Evolutionary conservation across 2,888 invertebrate genomes (phyloP), one percentile per base, ranked within the genome.

Genomic region (Orthosia gracilis): DNA sequence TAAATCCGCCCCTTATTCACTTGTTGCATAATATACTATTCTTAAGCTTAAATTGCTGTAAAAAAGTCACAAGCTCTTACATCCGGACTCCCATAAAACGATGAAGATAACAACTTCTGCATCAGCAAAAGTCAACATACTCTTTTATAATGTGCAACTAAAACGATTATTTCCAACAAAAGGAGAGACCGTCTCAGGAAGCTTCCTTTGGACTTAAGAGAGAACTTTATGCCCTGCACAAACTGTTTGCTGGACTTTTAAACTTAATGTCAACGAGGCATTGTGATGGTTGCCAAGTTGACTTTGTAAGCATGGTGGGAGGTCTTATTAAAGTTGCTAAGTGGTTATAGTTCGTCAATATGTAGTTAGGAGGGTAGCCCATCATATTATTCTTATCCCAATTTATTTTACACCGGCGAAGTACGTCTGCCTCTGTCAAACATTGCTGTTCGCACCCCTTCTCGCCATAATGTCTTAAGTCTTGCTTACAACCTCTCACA

Each of bases 111-210:
- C 1, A 45, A 21, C 55, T 66, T 26, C 45, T 57, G 4, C 23
- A 63, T 12, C 9, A 45, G 1, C 13, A 21, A 61, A 66, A 40
- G 11, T 40, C 26, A 73, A 73, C 18, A 23, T 50, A 23, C 31
- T 31, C 11, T 50, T 15, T 40, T 58, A 21, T 49, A 54, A 82
- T 65, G 21, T 50, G 47, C 40, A 63, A 66, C 50, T 66, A 17
- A 87, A 85, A 86, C 80, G 80, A 84, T 77, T 68, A 73, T 47
- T 67, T 13, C 47, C 12, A 67, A 77, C 66, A 67, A 77, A 77
- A 63, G 26, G 45, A 64, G 18, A 13, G 21, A 49, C 17, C 17
- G 18, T 54, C 49, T 21, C 15, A 45, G 49, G 54, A 57, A 62
- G 49, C 26, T 70, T 63, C 23, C 50, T 49, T 7, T 13, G 31